Base-by-base conservation (phyloP, 2,113 vertebrate genomes). In the Myxocyprinus asiaticus region DNA sequence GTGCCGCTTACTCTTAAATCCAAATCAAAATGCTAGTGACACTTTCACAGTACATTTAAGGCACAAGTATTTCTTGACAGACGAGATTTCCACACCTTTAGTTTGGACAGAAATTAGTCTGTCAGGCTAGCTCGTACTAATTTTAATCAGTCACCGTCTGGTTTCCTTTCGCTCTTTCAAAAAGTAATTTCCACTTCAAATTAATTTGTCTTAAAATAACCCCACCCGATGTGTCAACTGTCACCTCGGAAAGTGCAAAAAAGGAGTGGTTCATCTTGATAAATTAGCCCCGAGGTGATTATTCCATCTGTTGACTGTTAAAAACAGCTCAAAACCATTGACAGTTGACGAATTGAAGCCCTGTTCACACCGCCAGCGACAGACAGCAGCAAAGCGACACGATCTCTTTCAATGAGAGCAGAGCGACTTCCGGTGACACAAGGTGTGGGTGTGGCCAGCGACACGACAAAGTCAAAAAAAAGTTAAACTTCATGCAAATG, bases 1-100 rank as follows among this genome's bases (percentile, higher is more conserved):
- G 47, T 48, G 22, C 22, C 3, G 22, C 3, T 33, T 33, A 3
- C 9, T 48, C 47, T 7, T 56, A 22, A 33, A 74, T 74, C 10
- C 44, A 0, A 74, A 62, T 61, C 48, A 22, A 70, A 42, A 3
- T 14, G 2, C 22, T 0, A 58, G 14, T 2, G 47, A 7, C 55
- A 53, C 11, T 3, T 55, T 55, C 3, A 43, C 17, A 55, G 42
- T 12, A 43, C 7, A 56, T 58, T 15, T 7, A 15, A n/a, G 8
- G 42, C 14, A 58, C 68, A 42, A 11, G 45, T 63, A 47, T 62
- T 74, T 74, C 22, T 58, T 62, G 71, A 74, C 15, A 48, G 15
- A 74, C 44, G 4, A 75, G 58, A 63, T 15, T 47, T 43, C 5
- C 55, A 73, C 42, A 0, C 43, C 55, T 73, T 73, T 7, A 7